Evolutionary conservation across 2,888 invertebrate species (phyloP), one percentile per base, ranked within the genome.

Genomic region (Diloba caeruleocephala): DNA sequence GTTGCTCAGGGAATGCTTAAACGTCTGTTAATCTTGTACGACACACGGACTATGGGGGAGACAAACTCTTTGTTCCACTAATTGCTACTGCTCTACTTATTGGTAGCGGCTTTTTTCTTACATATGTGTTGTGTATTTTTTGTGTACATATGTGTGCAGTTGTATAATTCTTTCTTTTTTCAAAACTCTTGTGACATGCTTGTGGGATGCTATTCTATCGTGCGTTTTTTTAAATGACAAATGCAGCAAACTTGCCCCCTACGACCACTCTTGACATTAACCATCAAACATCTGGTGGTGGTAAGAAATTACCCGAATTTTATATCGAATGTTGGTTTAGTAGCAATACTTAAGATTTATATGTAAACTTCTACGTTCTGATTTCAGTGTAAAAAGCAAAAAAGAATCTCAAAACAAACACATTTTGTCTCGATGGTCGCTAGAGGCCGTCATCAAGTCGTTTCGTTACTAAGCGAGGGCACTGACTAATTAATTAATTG

Each of bases 1-100:
- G 89, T 87, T 89, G 82, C 69, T 71, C 74, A 80, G 82, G 79
- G 75, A 82, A 88, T 81, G 84, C 82, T 85, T 86, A 84, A 85
- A 82, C 79, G 82, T 82, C 81, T 78, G 83, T 86, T 88, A 89
- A 89, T 87, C 85, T 82, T 83, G 71, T 78, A 78, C 74, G 76
- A 76, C 78, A 74, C 71, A 63, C 73, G 56, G 78, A 75, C 71
- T 68, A 76, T 75, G 71, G 60, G 72, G 70, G 65, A 71, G 72
- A 76, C 68, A 70, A 74, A 72, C 72, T 72, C 70, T 73, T 76
- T 74, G 65, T 76, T 68, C 46, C 42, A 64, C 61, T 78, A 80
- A 79, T 81, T 79, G 74, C 78, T 77, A 73, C 67, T 76, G 73
- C 38, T 71, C 69, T 66, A 76, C 57, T 70, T 72, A 63, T 53